phyloP scores from a whole-genome alignment of 2,888 invertebrate genomes.

The Carcina quercana region DNA sequence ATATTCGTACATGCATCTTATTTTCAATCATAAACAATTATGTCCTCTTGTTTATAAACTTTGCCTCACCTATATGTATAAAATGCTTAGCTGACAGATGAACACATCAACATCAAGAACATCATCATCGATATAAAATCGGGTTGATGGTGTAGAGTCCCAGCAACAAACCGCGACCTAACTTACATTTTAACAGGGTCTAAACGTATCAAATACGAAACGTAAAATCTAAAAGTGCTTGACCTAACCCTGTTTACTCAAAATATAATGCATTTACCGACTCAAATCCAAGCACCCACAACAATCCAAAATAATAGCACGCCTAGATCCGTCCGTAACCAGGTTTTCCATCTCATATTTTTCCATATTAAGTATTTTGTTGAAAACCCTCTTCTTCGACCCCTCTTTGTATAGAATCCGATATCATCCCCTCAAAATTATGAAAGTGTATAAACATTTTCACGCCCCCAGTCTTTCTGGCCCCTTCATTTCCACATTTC shows the following conservation, averaged over 20 bases:
- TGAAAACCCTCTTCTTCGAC: slow-evolving; percentile 52
- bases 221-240: too few species aligned
- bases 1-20: too few species aligned
- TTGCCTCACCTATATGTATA: too few species aligned
- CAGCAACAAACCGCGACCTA: too few species aligned
- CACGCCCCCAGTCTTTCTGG: slow-evolving; percentile 48
- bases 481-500: slow-evolving; percentile 60
- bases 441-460: slow-evolving; percentile 74
- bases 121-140: too few species aligned
- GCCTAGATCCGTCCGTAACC: slow-evolving; percentile 49
- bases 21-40: too few species aligned
- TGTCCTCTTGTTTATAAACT: too few species aligned
- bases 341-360: slow-evolving; percentile 58
- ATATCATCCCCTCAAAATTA: slow-evolving; percentile 71
- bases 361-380: slow-evolving; percentile 65
- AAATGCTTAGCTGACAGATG: too few species aligned
- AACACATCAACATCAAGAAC: too few species aligned
- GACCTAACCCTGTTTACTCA: slow-evolving; percentile 9
- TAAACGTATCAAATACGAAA: too few species aligned
- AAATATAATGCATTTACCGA: slow-evolving; percentile 32
- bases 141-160: too few species aligned
- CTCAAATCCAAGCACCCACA: slow-evolving; percentile 33
- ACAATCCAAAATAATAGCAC: slow-evolving; percentile 37
- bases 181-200: too few species aligned
- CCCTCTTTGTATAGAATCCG: slow-evolving; percentile 55